Evolutionary conservation across 2,113 vertebrate species (phyloP).

Genomic region (Plectropomus leopardus): DNA sequence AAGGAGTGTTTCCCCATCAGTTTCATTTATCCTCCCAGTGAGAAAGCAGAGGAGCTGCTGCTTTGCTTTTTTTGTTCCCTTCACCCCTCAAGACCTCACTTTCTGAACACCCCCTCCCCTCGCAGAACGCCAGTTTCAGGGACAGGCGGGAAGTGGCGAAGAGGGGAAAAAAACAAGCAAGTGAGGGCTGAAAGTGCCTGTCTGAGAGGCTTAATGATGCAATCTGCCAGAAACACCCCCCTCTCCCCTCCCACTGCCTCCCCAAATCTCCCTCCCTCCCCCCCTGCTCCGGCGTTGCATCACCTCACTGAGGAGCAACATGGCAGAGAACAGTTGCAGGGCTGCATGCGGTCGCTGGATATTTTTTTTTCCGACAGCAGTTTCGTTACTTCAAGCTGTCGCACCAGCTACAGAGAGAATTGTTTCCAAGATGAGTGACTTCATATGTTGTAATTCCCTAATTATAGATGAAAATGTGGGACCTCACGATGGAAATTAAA

Average conservation of each 20-base stretch:
- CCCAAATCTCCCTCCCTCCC: not conserved
- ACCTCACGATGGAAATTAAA: not conserved
- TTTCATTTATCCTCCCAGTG: conserved; percentile 30
- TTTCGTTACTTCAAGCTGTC: conserved; percentile 31
- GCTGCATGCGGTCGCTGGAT: conserved; percentile 23
- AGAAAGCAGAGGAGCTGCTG: fast-evolving
- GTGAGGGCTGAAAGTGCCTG: conserved; percentile 52
- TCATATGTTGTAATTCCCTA: not conserved
- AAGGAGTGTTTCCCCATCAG: conserved; percentile 5
- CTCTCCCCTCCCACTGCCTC: not conserved
- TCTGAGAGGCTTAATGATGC: conserved; percentile 75
- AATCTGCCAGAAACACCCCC: conserved; percentile 61
- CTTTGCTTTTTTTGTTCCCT: not conserved
- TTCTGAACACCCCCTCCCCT: not conserved
- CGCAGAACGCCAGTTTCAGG: conserved; percentile 15
- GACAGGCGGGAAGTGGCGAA: conserved; percentile 10
- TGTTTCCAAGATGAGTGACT: conserved; percentile 19
- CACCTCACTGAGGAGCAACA: conserved; percentile 65
- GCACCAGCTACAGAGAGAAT: not conserved
- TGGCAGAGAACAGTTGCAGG: conserved; percentile 51
- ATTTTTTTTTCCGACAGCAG: conserved; percentile 49
- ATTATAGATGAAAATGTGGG: not conserved
- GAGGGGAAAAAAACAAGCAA: conserved; percentile 32
- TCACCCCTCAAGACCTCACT: conserved; percentile 11
- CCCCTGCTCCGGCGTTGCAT: conserved; percentile 68